Evolutionary conservation across 2,797 vertebrate genomes (phyloP), one percentile per base, ranked within the genome.

Genomic region (Chiroxiphia lanceolata): DNA sequence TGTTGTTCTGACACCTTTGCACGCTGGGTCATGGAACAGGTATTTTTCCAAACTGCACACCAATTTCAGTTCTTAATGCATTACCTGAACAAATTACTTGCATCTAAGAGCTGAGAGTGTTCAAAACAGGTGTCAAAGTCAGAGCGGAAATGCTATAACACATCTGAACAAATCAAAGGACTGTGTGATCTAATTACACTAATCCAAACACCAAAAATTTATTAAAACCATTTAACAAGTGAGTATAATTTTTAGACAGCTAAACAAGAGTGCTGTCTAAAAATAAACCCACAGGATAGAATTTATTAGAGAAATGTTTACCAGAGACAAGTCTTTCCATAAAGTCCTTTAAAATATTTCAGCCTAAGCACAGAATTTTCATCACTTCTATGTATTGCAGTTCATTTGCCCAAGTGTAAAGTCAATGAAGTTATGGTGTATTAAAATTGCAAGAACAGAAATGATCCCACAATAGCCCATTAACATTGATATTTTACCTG

Each of bases 61-160:
- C 91, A 81, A 70, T 94, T 96, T 95, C 75, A 90, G 70, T 56
- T 94, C 94, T 95, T 96, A 83, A 93, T 92, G 64, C 40, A 78
- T 92, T 91, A 96, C 79, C 78, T 72, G 80, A 91, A 78, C 79
- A 89, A 95, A 89, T 96, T 95, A 90, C n/a, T 91, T 90, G 67
- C 67, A 88, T 71, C 85, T 84, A 95, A 93, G 85, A 89, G 70
- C 85, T 94, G 70, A 76, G 90, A 72, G 90, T 83, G 56, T 92
- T 94, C 85, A 95, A 95, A 98, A 96, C 61, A 97, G 94, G 83
- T 83, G 87, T 87, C 74, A 96, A 95, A 98, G 96, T 84, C 54
- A 79, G 71, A 77, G 61, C 67, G 72, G 59, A 92, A 96, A 89
- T 92, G 93, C 87, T 96, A 17, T 59, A 92, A 91, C 63, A 85